Evolutionary conservation across 2,797 vertebrate genomes (phyloP).

Genomic region (Salarias fasciatus): DNA sequence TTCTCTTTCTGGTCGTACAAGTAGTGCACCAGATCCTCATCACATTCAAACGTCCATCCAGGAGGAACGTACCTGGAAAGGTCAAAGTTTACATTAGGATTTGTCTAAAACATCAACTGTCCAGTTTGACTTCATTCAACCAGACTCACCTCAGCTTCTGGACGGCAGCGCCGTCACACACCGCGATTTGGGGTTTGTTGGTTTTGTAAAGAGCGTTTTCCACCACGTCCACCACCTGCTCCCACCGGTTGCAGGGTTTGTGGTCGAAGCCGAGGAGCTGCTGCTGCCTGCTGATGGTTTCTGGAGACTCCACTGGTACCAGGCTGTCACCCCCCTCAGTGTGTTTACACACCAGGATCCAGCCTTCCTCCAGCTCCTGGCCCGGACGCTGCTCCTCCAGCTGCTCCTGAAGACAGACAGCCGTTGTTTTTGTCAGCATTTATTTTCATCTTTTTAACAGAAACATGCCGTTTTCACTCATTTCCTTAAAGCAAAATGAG

Average conservation of each 20-base stretch:
- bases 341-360: slow-evolving; percentile 94
- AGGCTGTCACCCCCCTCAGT: slow-evolving; percentile 93
- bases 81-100: neutral
- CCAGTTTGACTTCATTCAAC: neutral
- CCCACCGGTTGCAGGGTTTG: slow-evolving; percentile 93
- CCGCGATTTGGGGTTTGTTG: slow-evolving; percentile 86
- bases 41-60: slow-evolving; percentile 96
- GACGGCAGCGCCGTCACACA: slow-evolving; percentile 87
- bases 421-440: no score
- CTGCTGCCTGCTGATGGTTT: slow-evolving; percentile 90
- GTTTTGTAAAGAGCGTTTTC: slow-evolving; percentile 90
- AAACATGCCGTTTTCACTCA: no score
- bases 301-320: slow-evolving; percentile 91
- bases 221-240: slow-evolving; percentile 93
- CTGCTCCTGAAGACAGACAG: slow-evolving; percentile 88
- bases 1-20: slow-evolving; percentile 95
- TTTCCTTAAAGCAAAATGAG: no score
- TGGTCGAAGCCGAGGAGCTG: slow-evolving; percentile 96
- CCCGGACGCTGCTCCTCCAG: slow-evolving; percentile 89
- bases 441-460: no score
- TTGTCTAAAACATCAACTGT: neutral
- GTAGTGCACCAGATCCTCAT: slow-evolving; percentile 97
- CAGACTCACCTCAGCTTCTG: slow-evolving; percentile 89
- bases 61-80: slow-evolving; percentile 88
- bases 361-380: slow-evolving; percentile 91